These are phyloP conservation scores for Drosophila neotestacea DNA, from an alignment of 2,888 invertebrate genomes.

Conservation along the genomic window DNA sequence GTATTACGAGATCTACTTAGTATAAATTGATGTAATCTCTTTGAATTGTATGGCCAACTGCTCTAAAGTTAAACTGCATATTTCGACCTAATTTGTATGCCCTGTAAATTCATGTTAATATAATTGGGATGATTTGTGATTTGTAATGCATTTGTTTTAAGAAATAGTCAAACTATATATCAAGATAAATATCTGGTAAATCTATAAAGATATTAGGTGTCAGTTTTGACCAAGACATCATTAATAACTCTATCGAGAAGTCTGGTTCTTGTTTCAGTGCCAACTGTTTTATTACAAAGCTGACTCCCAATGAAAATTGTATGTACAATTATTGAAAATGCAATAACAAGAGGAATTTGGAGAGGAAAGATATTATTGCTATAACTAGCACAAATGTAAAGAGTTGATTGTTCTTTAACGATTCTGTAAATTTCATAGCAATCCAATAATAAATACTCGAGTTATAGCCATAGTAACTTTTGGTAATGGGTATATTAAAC, in stretches of 20 bases:
- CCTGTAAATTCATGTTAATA: not conserved
- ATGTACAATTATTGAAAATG: not conserved
- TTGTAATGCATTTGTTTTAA: too few relatives aligned
- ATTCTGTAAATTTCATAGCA: not conserved
- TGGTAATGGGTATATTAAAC: not conserved
- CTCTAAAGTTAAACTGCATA: not conserved
- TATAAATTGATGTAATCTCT: conserved; percentile 15
- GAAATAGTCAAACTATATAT: too few relatives aligned
- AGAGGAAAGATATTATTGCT: not conserved
- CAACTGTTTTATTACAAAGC: not conserved
- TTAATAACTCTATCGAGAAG: not conserved
- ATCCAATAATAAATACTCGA: not conserved
- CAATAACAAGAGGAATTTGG: not conserved
- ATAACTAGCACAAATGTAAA: not conserved
- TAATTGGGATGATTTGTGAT: too few relatives aligned
- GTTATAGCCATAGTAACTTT: not conserved
- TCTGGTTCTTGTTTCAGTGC: not conserved
- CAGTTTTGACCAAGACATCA: not conserved
- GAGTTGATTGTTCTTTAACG: not conserved
- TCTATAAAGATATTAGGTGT: not conserved
- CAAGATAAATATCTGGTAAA: not conserved
- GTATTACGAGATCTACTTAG: not conserved
- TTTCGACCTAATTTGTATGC: not conserved
- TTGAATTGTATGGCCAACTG: conserved; percentile 1
- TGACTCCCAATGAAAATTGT: not conserved